These are phyloP conservation scores for Heterochromis multidens DNA, from an alignment of 2,113 vertebrate genomes.

Conservation along the genomic window DNA sequence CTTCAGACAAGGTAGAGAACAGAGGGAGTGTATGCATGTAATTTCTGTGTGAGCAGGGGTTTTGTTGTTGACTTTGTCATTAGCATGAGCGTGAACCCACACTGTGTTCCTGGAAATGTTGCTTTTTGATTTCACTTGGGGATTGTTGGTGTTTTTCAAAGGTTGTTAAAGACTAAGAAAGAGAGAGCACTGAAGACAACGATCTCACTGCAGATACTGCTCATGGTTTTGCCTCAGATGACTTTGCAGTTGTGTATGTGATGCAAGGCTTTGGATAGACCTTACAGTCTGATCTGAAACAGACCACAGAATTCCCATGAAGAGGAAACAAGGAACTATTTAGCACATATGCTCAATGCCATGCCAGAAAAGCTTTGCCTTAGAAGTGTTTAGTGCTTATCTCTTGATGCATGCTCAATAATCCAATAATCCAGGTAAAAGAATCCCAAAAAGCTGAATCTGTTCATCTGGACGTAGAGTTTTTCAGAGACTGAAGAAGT, in stretches of 20 bases:
- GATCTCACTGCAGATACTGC: constrained; percentile 22
- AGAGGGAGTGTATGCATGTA: neutral
- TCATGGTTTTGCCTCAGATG: constrained; percentile 32
- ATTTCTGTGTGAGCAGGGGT: neutral
- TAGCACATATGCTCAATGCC: neutral
- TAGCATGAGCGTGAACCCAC: constrained; percentile 56
- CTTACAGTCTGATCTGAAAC: neutral
- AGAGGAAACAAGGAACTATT: neutral
- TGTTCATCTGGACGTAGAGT: too few species aligned
- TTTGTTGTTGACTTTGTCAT: constrained; percentile 10
- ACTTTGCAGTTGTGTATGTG: neutral
- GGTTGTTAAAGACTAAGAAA: neutral
- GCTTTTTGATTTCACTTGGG: constrained; percentile 27
- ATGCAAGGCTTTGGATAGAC: neutral
- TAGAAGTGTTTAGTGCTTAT: neutral
- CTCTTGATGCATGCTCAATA: too few species aligned
- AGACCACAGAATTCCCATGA: neutral
- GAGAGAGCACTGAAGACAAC: neutral
- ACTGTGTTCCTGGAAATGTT: constrained; percentile 54
- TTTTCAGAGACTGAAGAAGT: too few species aligned
- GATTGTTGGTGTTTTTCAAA: constrained; percentile 1
- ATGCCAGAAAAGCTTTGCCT: neutral
- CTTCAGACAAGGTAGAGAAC: constrained; percentile 88
- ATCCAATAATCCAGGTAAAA: too few species aligned
- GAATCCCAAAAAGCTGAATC: too few species aligned